These are phyloP conservation scores for Drosophila monieri DNA, from an alignment of 2,888 invertebrate species.

Conservation along the genomic window DNA sequence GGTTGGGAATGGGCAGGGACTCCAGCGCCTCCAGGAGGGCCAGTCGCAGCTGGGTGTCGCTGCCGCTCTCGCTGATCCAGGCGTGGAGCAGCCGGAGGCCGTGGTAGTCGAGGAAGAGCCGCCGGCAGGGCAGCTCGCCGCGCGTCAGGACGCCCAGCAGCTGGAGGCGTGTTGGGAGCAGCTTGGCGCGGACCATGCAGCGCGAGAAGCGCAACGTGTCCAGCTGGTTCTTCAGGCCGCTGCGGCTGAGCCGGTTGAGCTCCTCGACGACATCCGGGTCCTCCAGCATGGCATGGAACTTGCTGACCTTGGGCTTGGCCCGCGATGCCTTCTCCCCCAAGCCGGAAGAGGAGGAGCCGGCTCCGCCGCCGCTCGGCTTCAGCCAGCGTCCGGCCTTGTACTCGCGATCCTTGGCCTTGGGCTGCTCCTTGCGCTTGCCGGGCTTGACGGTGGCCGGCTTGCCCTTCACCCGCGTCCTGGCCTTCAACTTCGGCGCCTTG, in stretches of 20 bases:
- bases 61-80: conserved; percentile 91
- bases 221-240: conserved; percentile 93
- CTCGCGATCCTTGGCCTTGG: conserved; percentile 73
- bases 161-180: conserved; percentile 89
- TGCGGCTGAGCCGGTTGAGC: conserved; percentile 90
- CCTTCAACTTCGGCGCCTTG: conserved; percentile 35
- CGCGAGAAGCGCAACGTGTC: conserved; percentile 95
- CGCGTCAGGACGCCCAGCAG: conserved; percentile 91
- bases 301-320: conserved; percentile 56
- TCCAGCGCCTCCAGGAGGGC: conserved; percentile 92
- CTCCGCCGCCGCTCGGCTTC: conserved; percentile 39
- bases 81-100: conserved; percentile 95
- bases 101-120: conserved; percentile 96
- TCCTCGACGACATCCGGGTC: conserved; percentile 93
- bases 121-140: conserved; percentile 92
- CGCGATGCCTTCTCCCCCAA: conserved; percentile 11
- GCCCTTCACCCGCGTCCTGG: conserved; percentile 5
- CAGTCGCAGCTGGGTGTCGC: conserved; percentile 85
- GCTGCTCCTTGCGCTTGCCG: conserved; percentile 26
- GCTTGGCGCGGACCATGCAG: conserved; percentile 96
- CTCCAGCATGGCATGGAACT: conserved; percentile 84
- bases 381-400: conserved; percentile 66
- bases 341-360: not conserved
- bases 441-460: conserved; percentile 2
- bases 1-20: conserved; percentile 95